Evolutionary conservation across 2,797 vertebrate genomes (phyloP).

Genomic region (Falco columbarius): DNA sequence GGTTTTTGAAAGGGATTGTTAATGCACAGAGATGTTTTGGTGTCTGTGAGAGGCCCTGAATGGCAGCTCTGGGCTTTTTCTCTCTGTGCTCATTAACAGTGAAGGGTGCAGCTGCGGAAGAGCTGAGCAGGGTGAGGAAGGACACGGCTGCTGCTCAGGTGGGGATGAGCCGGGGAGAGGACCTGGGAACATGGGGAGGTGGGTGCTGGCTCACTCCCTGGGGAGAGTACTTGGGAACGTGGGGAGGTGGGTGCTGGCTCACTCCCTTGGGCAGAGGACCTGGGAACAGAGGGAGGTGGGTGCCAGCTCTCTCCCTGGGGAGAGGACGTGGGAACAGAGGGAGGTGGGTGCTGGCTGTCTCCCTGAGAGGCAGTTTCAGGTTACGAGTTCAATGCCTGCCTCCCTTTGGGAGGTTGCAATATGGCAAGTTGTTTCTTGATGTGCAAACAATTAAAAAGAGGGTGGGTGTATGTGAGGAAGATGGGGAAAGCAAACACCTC

Average conservation of each 20-base stretch:
- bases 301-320: neutral
- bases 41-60: slow-evolving; percentile 15
- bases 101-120: slow-evolving; percentile 9
- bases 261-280: neutral
- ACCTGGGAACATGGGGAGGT: neutral
- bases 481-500: slow-evolving; percentile 50
- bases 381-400: slow-evolving; percentile 25
- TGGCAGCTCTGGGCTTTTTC: slow-evolving; percentile 30
- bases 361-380: slow-evolving; percentile 59
- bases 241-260: no score
- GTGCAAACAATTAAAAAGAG: slow-evolving; percentile 49
- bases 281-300: neutral
- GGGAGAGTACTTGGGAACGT: no score
- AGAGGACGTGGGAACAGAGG: neutral
- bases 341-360: slow-evolving; percentile 10
- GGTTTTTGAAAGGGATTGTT: slow-evolving; percentile 42
- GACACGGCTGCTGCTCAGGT: neutral
- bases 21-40: slow-evolving; percentile 35
- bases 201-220: neutral
- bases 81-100: slow-evolving; percentile 6
- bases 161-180: neutral
- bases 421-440: slow-evolving; percentile 55
- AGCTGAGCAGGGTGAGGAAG: neutral
- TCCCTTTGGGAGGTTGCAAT: slow-evolving; percentile 17
- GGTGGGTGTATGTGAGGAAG: neutral